Conservation (phyloP, 1,140 invertebrate genomes). For the Neodiprion virginianus region DNA sequence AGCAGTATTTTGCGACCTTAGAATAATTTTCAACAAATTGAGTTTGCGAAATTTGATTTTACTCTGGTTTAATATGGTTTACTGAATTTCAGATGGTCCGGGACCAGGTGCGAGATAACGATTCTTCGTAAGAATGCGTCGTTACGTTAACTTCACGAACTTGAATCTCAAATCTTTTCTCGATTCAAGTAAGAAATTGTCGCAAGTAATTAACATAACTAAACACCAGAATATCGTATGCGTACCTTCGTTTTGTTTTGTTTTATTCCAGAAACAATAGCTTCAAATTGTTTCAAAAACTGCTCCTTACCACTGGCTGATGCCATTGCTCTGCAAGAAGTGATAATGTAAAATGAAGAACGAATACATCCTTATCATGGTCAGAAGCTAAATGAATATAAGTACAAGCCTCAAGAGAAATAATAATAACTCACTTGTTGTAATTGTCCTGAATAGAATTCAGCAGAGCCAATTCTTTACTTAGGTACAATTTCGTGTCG, state of each 20-base stretch:
- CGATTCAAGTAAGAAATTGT: not conserved
- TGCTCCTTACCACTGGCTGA: slow-evolving; percentile 77
- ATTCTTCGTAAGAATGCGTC: slow-evolving; percentile 36
- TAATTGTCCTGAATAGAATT: slow-evolving; percentile 96
- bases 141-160: slow-evolving; percentile 39
- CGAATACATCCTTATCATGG: not conserved
- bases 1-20: not conserved
- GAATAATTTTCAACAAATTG: not conserved
- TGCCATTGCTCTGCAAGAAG: slow-evolving; percentile 68
- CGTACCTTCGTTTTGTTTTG: slow-evolving; percentile 80
- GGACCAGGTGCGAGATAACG: too few relatives aligned
- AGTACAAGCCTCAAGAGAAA: slow-evolving; percentile 16
- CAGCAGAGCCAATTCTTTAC: slow-evolving; percentile 88
- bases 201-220: not conserved
- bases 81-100: too few relatives aligned
- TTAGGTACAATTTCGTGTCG: slow-evolving; percentile 90
- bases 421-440: slow-evolving; percentile 74
- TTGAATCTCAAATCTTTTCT: not conserved
- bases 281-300: slow-evolving; percentile 87
- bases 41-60: too few relatives aligned
- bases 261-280: slow-evolving; percentile 85
- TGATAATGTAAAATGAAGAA: slow-evolving; percentile 11
- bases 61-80: too few relatives aligned
- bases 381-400: not conserved
- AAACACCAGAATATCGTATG: not conserved